Conservation (phyloP, 2,113 vertebrate species). For the Hippocampus abdominalis region DNA sequence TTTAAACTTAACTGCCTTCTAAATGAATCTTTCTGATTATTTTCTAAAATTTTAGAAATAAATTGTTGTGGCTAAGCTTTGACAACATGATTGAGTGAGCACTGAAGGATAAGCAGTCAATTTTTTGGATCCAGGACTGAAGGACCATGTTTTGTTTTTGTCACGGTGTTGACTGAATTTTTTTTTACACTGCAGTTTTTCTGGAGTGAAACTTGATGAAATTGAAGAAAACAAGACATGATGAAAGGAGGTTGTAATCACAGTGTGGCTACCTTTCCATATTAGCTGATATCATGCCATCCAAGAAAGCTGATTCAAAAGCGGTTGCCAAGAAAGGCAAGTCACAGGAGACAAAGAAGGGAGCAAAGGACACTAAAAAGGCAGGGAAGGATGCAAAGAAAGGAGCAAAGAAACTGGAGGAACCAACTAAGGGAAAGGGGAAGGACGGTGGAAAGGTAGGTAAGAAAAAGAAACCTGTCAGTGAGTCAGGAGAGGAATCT, state of each 20-base stretch:
- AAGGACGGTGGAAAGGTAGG: conserved; percentile 75
- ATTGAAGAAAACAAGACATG: conserved; percentile 25
- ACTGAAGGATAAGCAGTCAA: conserved; percentile 48
- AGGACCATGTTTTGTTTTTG: conserved; percentile 43
- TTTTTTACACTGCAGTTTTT: conserved; percentile 14
- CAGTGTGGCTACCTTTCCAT: conserved; percentile 6
- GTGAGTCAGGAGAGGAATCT: conserved; percentile 78
- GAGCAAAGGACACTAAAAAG: conserved; percentile 63
- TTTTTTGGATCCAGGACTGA: conserved; percentile 53
- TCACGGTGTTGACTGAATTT: conserved; percentile 33
- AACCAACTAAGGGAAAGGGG: conserved; percentile 71
- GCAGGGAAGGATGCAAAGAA: conserved; percentile 72
- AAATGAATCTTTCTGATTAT: background rate
- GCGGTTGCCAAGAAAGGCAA: conserved; percentile 69
- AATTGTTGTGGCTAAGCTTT: conserved; percentile 18
- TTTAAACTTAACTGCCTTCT: background rate
- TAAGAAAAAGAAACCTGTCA: conserved; percentile 79
- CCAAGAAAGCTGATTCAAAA: conserved; percentile 76
- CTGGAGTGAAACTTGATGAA: conserved; percentile 10
- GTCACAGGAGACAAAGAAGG: conserved; percentile 63
- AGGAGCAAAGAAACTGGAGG: conserved; percentile 68
- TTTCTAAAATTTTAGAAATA: conserved; percentile 1
- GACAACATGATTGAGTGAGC: conserved; percentile 37
- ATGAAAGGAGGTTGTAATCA: background rate
- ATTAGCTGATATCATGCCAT: conserved; percentile 67